These are phyloP conservation scores for Coregonus clupeaformis DNA, from an alignment of 2,113 vertebrate species.

Conservation along the genomic window DNA sequence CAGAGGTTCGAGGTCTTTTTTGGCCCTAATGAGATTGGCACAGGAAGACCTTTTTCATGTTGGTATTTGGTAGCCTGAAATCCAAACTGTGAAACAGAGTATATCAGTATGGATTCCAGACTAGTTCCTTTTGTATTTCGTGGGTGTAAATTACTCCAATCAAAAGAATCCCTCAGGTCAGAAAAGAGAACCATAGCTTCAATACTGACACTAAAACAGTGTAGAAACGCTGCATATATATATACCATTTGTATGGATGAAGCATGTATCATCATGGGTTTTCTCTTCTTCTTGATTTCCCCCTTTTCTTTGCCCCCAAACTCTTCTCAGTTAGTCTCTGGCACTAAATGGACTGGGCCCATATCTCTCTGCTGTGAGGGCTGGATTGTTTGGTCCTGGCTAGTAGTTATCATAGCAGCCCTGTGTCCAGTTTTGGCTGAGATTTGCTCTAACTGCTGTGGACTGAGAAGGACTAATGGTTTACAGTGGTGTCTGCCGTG, in stretches of 20 bases:
- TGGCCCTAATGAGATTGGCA: slow-evolving; percentile 37
- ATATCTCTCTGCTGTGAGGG: slow-evolving; percentile 33
- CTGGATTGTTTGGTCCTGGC: slow-evolving; percentile 45
- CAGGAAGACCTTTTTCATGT: slow-evolving; percentile 2
- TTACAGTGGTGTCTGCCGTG: slow-evolving; percentile 26
- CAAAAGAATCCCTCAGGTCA: too few species aligned
- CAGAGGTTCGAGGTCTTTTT: background rate
- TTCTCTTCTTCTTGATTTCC: background rate
- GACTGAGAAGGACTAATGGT: slow-evolving; percentile 58
- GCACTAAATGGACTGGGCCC: too few species aligned
- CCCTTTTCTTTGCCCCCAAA: slow-evolving; percentile 6
- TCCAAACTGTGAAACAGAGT: too few species aligned
- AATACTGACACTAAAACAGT: too few species aligned
- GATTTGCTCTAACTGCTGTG: slow-evolving; percentile 27
- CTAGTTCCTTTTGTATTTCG: too few species aligned
- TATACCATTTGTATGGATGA: too few species aligned
- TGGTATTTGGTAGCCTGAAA: too few species aligned
- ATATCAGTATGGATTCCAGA: too few species aligned
- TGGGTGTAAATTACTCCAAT: too few species aligned
- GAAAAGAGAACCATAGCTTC: too few species aligned
- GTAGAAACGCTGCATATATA: too few species aligned
- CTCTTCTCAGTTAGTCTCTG: slow-evolving; percentile 22
- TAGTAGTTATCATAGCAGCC: slow-evolving; percentile 61
- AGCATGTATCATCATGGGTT: too few species aligned
- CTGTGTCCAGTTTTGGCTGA: slow-evolving; percentile 33